Conservation (phyloP, 2,797 vertebrate species). For the Peromyscus eremicus region DNA sequence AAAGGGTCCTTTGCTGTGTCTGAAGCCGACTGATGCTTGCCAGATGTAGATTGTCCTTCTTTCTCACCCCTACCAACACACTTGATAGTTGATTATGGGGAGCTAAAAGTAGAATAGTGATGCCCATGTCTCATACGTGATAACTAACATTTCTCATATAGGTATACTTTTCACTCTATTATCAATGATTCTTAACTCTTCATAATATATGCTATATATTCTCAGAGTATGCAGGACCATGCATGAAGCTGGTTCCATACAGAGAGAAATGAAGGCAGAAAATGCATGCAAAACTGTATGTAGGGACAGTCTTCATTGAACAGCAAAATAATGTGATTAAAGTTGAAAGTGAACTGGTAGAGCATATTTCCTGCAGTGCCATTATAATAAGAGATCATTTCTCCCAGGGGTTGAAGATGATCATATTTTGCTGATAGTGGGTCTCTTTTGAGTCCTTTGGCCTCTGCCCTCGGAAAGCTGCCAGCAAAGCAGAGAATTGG, state of each 20-base stretch:
- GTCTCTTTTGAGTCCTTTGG: conserved; percentile 44
- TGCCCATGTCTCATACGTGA: background rate
- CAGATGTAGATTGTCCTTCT: background rate
- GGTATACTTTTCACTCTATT: background rate
- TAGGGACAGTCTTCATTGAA: background rate
- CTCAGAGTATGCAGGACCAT: background rate
- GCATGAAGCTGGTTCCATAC: background rate
- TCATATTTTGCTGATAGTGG: background rate
- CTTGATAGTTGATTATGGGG: background rate
- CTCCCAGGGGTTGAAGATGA: conserved; percentile 42
- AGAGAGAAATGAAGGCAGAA: background rate
- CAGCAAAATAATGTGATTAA: background rate
- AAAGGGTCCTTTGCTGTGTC: background rate
- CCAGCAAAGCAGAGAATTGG: conserved; percentile 8
- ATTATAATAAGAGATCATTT: background rate
- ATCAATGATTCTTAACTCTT: background rate
- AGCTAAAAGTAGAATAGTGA: background rate
- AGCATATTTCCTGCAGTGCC: rapidly evolving
- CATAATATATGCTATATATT: background rate
- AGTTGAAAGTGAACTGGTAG: background rate
- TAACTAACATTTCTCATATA: background rate
- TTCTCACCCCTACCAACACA: background rate
- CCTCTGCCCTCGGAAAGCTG: conserved; percentile 57
- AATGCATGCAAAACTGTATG: background rate
- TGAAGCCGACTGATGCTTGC: background rate